Conservation (phyloP, 2,113 vertebrate genomes). For the Malaclemys terrapin region DNA sequence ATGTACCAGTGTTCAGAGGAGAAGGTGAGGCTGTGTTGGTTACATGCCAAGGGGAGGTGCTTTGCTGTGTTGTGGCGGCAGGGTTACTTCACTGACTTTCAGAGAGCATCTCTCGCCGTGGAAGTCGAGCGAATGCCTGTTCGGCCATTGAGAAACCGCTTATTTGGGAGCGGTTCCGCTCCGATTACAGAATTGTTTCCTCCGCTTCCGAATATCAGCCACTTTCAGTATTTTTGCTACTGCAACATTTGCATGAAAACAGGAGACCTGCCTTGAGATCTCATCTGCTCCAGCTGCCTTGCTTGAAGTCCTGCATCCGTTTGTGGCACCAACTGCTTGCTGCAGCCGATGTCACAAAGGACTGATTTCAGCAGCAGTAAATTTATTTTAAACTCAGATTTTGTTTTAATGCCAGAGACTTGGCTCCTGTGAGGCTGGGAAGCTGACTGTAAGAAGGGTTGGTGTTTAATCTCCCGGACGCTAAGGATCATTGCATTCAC, state of each 20-base stretch:
- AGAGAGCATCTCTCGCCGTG: background rate
- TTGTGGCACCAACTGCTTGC: background rate
- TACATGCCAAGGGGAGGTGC: background rate
- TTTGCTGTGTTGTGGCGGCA: background rate
- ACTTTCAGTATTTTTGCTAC: background rate
- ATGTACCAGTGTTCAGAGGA: conserved; percentile 96
- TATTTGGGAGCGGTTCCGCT: background rate
- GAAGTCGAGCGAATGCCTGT: background rate
- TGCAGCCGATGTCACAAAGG: background rate
- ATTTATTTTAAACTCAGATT: background rate
- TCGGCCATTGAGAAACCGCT: background rate
- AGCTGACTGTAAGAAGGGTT: background rate
- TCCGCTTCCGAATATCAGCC: background rate
- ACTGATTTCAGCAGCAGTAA: background rate
- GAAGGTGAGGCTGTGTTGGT: conserved; percentile 83
- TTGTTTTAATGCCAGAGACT: background rate
- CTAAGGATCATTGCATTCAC: background rate
- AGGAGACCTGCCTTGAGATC: background rate
- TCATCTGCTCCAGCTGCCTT: background rate
- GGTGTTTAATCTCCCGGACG: background rate
- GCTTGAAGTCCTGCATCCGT: background rate
- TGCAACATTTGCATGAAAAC: background rate
- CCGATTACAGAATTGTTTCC: background rate
- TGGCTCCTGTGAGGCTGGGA: too few species aligned
- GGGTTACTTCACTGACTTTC: background rate